A percentile compares a stretch with the other conserved stretches of the same genome.
These are phyloP conservation scores for Ispidina picta DNA, from an alignment of 2,797 vertebrate species.

Conservation along the genomic window DNA sequence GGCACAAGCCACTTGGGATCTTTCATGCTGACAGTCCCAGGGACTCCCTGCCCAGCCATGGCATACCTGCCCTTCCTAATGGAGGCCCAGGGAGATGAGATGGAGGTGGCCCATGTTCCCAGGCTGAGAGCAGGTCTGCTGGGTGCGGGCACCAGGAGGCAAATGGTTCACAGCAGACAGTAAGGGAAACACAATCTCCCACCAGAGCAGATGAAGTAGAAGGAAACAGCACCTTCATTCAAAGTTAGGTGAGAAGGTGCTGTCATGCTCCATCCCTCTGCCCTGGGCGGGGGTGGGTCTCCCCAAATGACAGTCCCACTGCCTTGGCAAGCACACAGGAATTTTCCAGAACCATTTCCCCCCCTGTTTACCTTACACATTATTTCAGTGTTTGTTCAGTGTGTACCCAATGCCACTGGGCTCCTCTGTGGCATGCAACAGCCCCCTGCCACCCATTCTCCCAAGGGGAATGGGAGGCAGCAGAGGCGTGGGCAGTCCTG, in stretches of 20 bases:
- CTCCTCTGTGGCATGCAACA: neutral
- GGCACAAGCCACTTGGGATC: no score
- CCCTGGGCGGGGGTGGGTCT: neutral
- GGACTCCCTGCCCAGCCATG: rapidly evolving
- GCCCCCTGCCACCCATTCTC: neutral
- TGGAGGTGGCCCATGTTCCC: neutral
- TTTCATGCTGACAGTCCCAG: neutral
- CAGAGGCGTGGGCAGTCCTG: neutral
- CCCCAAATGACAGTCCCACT: conserved; percentile 20
- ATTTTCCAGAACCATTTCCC: conserved; percentile 62
- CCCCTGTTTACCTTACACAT: conserved; percentile 61
- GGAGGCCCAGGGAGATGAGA: neutral
- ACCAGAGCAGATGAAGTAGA: neutral
- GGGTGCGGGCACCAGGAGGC: neutral
- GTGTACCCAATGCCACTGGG: neutral
- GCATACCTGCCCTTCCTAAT: neutral
- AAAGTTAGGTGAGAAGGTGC: neutral
- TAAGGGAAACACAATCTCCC: neutral
- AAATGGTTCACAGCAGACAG: neutral
- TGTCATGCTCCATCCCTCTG: neutral
- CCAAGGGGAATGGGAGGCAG: rapidly evolving
- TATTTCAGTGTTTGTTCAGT: conserved; percentile 43
- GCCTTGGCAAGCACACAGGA: conserved; percentile 26
- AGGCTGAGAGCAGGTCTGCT: conserved; percentile 26
- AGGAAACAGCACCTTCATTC: neutral